Base-by-base conservation (phyloP, 2,797 vertebrate genomes). In the Enteromius treurensis region DNA sequence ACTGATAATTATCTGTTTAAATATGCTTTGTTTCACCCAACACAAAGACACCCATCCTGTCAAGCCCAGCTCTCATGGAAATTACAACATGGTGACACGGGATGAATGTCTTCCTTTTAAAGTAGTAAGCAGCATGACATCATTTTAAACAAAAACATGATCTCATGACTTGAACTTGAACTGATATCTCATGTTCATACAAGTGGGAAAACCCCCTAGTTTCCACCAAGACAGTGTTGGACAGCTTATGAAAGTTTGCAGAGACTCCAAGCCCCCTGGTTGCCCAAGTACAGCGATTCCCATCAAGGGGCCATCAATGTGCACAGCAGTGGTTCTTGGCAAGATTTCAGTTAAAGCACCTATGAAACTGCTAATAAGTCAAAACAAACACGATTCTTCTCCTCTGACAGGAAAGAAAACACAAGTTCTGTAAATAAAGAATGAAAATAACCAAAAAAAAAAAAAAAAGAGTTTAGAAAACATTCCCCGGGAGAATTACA, bases 161-260 rank as follows among this genome's bases (percentile, higher is more conserved):
- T 26, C 51, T 58, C 34, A 79, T 68, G 47, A 37, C 45, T 49
- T n/a, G 15, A 42, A 45, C 14, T 26, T 45, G 23, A 62, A 26
- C 37, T 65, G 45, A 17, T 53, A n/a, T 23, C 75, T 62, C 14
- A 10, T 76, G 53, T 9, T 11, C 45, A n/a, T 34, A 14, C 32
- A 29, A 64, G 45, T 47, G 4, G 42, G 42, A 45, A 64, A 74
- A 40, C 6, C 55, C 69, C 55, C 26, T 29, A 26, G 15, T 29
- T 64, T 37, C 53, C 51, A 77, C 58, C 6, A 42, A 42, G 17
- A 47, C 40, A 64, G 4, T 64, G 58, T 14, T 45, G 40, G 15
- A 58, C 29, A 32, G 14, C 29, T 64, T 64, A 64, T 17, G 19
- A 53, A 76, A 42, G 74, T 76, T 76, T 60, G 34, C 73, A 76